Evolutionary conservation across 2,113 vertebrate species (phyloP), one percentile per base, ranked within the genome.

Genomic region (Tenrec ecaudatus): DNA sequence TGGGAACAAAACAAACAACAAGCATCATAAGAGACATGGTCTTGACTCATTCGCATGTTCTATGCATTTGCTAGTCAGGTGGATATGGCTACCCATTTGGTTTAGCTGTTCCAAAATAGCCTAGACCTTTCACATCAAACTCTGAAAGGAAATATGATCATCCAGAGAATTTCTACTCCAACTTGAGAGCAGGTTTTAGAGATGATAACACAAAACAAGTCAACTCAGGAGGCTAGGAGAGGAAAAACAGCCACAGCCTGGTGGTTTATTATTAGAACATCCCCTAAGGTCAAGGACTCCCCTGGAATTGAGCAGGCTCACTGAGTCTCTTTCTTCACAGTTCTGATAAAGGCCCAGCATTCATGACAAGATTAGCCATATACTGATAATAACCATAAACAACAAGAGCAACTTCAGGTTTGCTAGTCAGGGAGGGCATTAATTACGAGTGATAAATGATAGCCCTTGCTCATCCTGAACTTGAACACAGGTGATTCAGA

Each of bases 181-280:
- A 87, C 64, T 60, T 40, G 47, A 27, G 0, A 83, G 22, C 53
- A 80, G 25, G 57, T 36, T 64, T 3, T 66, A 64, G 57, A 83
- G 33, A 89, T 47, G 77, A 85, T 43, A 31, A 58, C 11, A 81
- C 31, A 76, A 69, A 88, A 62, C 23, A 92, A 90, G 62, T 68
- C 33, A 60, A 14, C 9, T 10, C 43, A 71, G n/a, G 36, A 64
- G 84, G 22, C 43, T 73, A 38, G 36, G 27, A 27, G 4, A 0
- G 88, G 31, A 62, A 40, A 86, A 31, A 58, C 75, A 88, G 12
- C 62, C 83, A 36, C 14, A 25, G 17, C 66, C 84, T 10, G 1
- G 11, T n/a, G 36, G 11, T 68, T 77, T 77, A 33, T 66, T 64
- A 25, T 22, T 19, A 53, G 53, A 69, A 47, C 23, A 17, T 86